Base-by-base conservation (phyloP, 2,888 invertebrate species). In the Acleris cristana region DNA sequence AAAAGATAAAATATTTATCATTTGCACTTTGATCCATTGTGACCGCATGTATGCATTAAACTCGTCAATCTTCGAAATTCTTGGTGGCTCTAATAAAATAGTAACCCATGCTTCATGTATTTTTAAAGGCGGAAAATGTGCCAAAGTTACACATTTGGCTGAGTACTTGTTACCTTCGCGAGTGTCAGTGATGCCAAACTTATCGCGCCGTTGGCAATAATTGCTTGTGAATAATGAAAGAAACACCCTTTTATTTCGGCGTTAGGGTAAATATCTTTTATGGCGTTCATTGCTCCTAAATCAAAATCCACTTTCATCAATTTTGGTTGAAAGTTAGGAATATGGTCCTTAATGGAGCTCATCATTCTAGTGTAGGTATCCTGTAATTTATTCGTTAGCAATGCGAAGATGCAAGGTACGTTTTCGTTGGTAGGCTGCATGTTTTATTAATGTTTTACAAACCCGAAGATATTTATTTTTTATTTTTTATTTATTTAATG, bases 241-340 rank as follows among this genome's bases (percentile, higher is more conserved):
- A 57, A 57, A 18, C 23, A 57, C n/a, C 45, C 56, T 23, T 56
- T 56, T 56, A 56, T 56, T 56, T 56, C 40, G 7, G 56, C 56
- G 21, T 19, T 45, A 16, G 23, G n/a, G 57, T 57, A 57, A 57
- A 45, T 57, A 2, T 57, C 23, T 45, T 57, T 57, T 45, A 57
- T 57, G 45, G 57, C 5, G 40, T 57, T 45, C 18, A 45, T 23
- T 45, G 19, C 45, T 57, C 45, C 23, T 1, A 23, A 44, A 26
- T 57, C 23, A 57, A 45, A 57, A 23, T 57, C 23, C 18, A 57
- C 44, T 30, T 58, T 26, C 5, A 58, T 12, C 10, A 30, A 5
- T 58, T 58, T 58, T 58, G 58, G 30, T 58, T 58, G n/a, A 12
- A 49, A 58, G 19, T 58, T 58, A 8, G 58, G 48, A 14, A 30